Conservation (phyloP, 1,140 invertebrate genomes). For the Heliconius congener region DNA sequence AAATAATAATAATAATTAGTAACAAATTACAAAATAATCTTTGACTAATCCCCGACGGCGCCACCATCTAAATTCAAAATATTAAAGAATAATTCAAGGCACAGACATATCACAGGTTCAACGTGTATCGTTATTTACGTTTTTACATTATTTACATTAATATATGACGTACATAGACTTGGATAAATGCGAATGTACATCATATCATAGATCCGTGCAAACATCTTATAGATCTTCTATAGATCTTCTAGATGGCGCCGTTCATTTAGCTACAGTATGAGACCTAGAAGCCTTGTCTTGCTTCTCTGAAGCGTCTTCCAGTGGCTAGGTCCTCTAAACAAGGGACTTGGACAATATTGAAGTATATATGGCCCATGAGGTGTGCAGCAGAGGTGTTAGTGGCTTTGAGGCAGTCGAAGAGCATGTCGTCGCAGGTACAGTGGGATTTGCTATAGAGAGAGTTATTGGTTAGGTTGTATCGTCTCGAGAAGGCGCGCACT, state of each 20-base stretch:
- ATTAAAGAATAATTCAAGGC: constrained; percentile 67
- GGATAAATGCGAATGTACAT: constrained; percentile 41
- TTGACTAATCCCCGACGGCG: constrained; percentile 52
- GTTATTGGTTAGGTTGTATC: constrained; percentile 92
- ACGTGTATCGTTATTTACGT: constrained; percentile 60
- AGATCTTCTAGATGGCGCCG: constrained; percentile 63
- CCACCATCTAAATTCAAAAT: constrained; percentile 56
- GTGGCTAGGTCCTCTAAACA: constrained; percentile 85
- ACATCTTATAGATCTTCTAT: constrained; percentile 28
- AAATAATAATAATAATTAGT: constrained; percentile 50
- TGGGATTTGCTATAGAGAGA: constrained; percentile 94
- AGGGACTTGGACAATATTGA: constrained; percentile 90
- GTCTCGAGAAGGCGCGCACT: constrained; percentile 86
- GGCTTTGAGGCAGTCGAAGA: constrained; percentile 90
- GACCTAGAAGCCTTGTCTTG: constrained; percentile 74
- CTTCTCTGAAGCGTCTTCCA: constrained; percentile 72
- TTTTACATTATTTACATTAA: constrained; percentile 56
- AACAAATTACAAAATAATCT: constrained; percentile 51
- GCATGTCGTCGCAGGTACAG: constrained; percentile 91
- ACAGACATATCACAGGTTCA: constrained; percentile 79
- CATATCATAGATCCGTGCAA: constrained; percentile 44
- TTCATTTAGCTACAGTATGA: constrained; percentile 47
- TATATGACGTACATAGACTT: constrained; percentile 40
- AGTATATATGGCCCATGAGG: constrained; percentile 93
- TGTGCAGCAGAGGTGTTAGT: constrained; percentile 86